phyloP scores from a whole-genome alignment of 2,888 invertebrate species.

The Oscheius sp. region DNA sequence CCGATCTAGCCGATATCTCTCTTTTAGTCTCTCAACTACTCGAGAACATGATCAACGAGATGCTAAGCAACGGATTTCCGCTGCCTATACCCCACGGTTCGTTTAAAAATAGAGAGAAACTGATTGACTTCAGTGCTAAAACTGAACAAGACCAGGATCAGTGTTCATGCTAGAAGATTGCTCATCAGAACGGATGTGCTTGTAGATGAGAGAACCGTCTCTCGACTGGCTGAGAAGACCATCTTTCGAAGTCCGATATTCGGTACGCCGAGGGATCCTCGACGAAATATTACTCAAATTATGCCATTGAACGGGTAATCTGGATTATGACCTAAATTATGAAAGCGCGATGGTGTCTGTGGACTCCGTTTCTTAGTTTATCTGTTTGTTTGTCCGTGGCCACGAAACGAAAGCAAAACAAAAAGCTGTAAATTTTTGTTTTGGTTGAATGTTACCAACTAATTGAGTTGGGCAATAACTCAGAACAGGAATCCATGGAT shows the following conservation, averaged over 20 bases:
- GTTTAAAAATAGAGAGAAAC: not conserved
- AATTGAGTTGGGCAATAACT: no score
- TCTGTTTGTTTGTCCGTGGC: no score
- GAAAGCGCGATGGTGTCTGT: no score
- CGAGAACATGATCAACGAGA: constrained; percentile 56
- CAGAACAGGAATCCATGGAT: no score
- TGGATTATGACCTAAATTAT: no score
- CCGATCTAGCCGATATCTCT: constrained; percentile 56
- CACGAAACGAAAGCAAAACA: no score
- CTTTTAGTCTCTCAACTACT: constrained; percentile 52
- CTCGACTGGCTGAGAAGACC: constrained; percentile 49
- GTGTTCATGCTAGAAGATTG: constrained; percentile 51
- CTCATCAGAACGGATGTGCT: constrained; percentile 57
- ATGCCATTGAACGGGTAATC: constrained; percentile 17
- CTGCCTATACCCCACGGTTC: constrained; percentile 55
- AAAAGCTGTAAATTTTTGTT: no score
- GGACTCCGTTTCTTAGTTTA: not conserved
- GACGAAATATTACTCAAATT: constrained; percentile 24
- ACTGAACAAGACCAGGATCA: constrained; percentile 53
- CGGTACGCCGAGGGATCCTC: not conserved
- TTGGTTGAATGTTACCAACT: no score
- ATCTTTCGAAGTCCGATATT: constrained; percentile 47
- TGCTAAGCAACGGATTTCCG: constrained; percentile 57
- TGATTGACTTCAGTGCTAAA: constrained; percentile 49
- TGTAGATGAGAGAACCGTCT: constrained; percentile 52